Evolutionary conservation across 2,797 vertebrate genomes (phyloP).

Genomic region (Perodicticus potto): DNA sequence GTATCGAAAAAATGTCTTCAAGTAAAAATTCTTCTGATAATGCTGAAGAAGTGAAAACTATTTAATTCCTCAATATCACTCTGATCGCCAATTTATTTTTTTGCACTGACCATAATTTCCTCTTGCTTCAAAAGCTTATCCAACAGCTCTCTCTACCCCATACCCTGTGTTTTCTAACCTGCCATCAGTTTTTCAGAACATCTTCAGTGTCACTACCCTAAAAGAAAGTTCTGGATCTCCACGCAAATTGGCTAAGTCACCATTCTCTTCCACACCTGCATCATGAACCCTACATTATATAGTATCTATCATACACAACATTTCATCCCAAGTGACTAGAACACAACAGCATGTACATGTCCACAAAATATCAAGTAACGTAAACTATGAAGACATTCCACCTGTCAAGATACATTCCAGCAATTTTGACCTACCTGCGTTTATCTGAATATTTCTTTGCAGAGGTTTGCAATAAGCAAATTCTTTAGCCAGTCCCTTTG

Average conservation of each 20-base stretch:
- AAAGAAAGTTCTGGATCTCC: background rate
- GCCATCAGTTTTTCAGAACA: background rate
- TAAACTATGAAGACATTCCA: background rate
- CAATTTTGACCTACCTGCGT: background rate
- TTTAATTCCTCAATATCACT: background rate
- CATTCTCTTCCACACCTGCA: accelerated
- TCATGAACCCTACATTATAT: background rate
- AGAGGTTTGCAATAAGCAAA: background rate
- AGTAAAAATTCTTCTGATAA: background rate
- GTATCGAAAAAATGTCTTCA: background rate
- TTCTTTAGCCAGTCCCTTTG: background rate
- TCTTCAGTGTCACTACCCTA: background rate
- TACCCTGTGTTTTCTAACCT: background rate
- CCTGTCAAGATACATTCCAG: background rate
- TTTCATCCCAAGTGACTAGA: background rate
- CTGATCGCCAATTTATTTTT: background rate
- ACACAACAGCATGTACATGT: background rate
- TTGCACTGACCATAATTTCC: background rate
- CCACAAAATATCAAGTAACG: background rate
- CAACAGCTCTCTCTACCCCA: background rate
- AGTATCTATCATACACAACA: background rate
- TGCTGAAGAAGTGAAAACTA: background rate
- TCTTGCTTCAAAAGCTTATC: background rate
- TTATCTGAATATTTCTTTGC: constrained; percentile 49
- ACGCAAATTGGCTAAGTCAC: background rate